Evolutionary conservation across 1,140 invertebrate species (phyloP), one percentile per base, ranked within the genome.

Genomic region (Tyrophagus putrescentiae): DNA sequence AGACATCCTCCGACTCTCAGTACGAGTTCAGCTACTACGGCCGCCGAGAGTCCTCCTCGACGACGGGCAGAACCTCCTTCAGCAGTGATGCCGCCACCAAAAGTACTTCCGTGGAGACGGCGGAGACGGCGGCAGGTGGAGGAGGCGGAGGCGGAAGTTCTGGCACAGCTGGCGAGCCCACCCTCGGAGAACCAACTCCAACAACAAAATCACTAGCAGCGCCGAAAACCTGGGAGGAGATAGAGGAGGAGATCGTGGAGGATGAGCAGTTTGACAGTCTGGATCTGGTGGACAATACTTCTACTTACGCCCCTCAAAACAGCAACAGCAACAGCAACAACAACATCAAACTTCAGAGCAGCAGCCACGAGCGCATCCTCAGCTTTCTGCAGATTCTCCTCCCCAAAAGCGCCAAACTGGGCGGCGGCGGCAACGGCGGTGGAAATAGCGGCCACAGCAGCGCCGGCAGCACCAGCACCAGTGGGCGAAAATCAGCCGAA

Each of bases 361-460:
- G 11, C 21, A 54, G 52, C 39, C 52, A 54, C 39, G 52, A 54
- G 25, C 11, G 25, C 13, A 54, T 54, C n/a, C 18, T 54, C 31
- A 54, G 39, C 25, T 54, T 54, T 33, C 39, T 54, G 27, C 52
- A 54, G 39, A 54, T 54, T 34, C 39, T 54, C 32, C 28, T 54
- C 11, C 52, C 52, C 4, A 54, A 31, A 54, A 27, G 45, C 31
- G 45, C 45, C 13, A 48, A 48, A 48, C 18, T 48, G 7, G 45
- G 45, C 31, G 45, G 45, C 7, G 31, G 21, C 31, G 45, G 45
- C 7, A 48, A 21, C 21, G 45, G 45, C 7, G 31, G 45, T 48
- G 45, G 21, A 6, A 29, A 21, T 9, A 48, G 45, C 31, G 45
- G 45, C 7, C 7, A 7, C 7, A 48, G 31, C 45, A 7, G 45